Percentiles rank a stretch among this genome's conserved stretches.
These are phyloP conservation scores for Drosophila pandora DNA, from an alignment of 1,140 invertebrate species.

Conservation along the genomic window DNA sequence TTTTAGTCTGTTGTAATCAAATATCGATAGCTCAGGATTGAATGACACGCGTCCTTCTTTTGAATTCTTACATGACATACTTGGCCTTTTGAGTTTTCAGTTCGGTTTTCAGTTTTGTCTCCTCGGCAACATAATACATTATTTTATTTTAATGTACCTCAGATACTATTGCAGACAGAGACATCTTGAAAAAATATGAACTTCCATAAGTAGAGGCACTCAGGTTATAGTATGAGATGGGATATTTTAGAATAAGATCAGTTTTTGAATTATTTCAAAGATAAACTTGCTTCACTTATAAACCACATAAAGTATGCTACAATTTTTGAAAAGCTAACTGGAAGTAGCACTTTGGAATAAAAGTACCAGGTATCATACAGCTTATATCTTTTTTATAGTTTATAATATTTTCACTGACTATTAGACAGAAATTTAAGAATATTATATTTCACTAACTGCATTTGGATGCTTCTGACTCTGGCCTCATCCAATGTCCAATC, in stretches of 20 bases:
- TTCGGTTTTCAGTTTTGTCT: constrained; percentile 12
- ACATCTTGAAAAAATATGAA: not conserved
- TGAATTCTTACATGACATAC: constrained; percentile 80
- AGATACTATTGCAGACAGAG: constrained; percentile 48
- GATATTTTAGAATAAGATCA: too few species aligned
- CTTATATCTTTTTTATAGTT: too few species aligned
- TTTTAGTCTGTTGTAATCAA: constrained; percentile 80
- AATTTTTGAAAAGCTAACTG: not conserved
- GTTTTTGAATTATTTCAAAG: too few species aligned
- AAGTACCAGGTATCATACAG: too few species aligned
- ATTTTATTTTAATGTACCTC: constrained; percentile 75
- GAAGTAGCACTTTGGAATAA: too few species aligned
- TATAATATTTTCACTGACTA: not conserved
- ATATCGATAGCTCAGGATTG: constrained; percentile 82
- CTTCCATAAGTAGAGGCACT: too few species aligned
- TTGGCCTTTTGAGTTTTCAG: constrained; percentile 56
- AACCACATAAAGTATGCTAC: not conserved
- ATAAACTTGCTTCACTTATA: too few species aligned
- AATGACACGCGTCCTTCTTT: constrained; percentile 80
- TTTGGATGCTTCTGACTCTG: not conserved
- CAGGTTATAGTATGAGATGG: not conserved
- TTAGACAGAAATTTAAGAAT: not conserved
- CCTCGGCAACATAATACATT: constrained; percentile 56
- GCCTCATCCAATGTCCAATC: not conserved
- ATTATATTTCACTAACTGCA: constrained; percentile 1